phyloP scores from a whole-genome alignment of 2,888 invertebrate genomes.

The Hololepta plana region DNA sequence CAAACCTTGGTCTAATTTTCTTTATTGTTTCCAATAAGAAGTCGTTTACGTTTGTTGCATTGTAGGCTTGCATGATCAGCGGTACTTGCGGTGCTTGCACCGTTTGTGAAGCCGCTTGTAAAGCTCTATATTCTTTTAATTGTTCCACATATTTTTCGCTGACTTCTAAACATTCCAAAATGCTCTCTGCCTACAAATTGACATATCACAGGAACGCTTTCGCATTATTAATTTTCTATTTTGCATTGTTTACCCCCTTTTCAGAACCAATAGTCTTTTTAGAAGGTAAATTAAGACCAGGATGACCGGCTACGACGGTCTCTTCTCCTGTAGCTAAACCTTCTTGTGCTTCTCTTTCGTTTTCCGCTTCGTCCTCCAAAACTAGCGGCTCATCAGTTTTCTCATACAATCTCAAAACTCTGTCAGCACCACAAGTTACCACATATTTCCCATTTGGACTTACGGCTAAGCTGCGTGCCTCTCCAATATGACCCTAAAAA shows the following conservation, averaged over 20 bases:
- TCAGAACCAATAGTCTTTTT: slow-evolving; percentile 78
- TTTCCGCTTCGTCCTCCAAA: slow-evolving; percentile 80
- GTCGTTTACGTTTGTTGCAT: slow-evolving; percentile 52
- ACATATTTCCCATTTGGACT: slow-evolving; percentile 66
- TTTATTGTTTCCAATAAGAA: slow-evolving; percentile 66
- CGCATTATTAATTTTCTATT: background rate
- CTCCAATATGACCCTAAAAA: slow-evolving; percentile 65
- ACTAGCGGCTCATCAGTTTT: slow-evolving; percentile 78
- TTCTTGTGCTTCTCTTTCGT: slow-evolving; percentile 62
- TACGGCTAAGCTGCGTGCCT: slow-evolving; percentile 55
- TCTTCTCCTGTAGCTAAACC: slow-evolving; percentile 55
- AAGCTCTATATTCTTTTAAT: slow-evolving; percentile 30
- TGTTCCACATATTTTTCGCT: slow-evolving; percentile 43
- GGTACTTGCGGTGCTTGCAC: slow-evolving; percentile 41
- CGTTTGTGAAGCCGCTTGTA: slow-evolving; percentile 21
- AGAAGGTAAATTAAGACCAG: slow-evolving; percentile 58
- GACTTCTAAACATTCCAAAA: slow-evolving; percentile 79
- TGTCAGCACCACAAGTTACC: slow-evolving; percentile 72
- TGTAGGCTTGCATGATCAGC: slow-evolving; percentile 65
- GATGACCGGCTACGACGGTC: slow-evolving; percentile 49
- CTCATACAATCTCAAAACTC: slow-evolving; percentile 70
- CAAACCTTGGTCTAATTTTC: slow-evolving; percentile 63
- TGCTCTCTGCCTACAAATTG: slow-evolving; percentile 53
- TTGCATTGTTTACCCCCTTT: slow-evolving; percentile 71
- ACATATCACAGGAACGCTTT: background rate